A percentile compares a stretch with the other conserved stretches of the same genome.
These are phyloP conservation scores for Cremastinae sp. DNA, from an alignment of 2,888 invertebrate species.

Conservation along the genomic window DNA sequence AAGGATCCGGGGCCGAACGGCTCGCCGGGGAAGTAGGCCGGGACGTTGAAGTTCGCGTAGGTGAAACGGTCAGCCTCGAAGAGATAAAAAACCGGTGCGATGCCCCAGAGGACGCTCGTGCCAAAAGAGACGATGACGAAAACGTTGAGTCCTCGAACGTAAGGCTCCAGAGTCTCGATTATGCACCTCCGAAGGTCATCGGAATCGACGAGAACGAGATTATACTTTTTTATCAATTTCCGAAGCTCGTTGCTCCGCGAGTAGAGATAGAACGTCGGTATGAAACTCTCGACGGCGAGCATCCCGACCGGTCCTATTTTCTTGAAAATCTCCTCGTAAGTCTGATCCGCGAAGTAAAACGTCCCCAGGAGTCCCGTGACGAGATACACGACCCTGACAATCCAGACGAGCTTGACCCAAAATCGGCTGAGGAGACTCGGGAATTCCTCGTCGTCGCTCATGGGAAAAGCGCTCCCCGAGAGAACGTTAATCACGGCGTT, in stretches of 20 bases:
- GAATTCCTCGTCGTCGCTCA: no score
- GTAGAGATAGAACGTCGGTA: slow-evolving; percentile 61
- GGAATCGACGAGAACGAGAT: slow-evolving; percentile 53
- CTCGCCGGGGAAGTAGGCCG: slow-evolving; percentile 61
- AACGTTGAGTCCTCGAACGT: slow-evolving; percentile 59
- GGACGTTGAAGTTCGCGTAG: slow-evolving; percentile 62
- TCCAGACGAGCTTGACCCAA: no score
- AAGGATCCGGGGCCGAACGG: slow-evolving; percentile 59
- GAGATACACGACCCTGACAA: no score
- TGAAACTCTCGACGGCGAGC: slow-evolving; percentile 56
- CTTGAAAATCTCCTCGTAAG: slow-evolving; percentile 15
- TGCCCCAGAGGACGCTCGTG: slow-evolving; percentile 55
- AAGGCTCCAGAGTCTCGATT: slow-evolving; percentile 47
- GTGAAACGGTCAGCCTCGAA: slow-evolving; percentile 57
- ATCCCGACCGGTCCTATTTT: slow-evolving; percentile 1
- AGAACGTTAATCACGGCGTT: no score
- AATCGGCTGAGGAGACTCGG: no score
- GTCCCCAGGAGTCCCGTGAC: no score
- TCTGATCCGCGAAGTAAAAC: slow-evolving; percentile 7
- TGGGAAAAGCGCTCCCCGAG: no score
- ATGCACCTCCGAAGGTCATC: slow-evolving; percentile 49
- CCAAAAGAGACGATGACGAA: slow-evolving; percentile 52
- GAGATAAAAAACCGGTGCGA: slow-evolving; percentile 38
- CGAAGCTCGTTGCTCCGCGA: slow-evolving; percentile 46
- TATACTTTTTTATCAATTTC: slow-evolving; percentile 59